Base-by-base conservation (phyloP, 2,888 invertebrate species). In the Volucella bombylans region DNA sequence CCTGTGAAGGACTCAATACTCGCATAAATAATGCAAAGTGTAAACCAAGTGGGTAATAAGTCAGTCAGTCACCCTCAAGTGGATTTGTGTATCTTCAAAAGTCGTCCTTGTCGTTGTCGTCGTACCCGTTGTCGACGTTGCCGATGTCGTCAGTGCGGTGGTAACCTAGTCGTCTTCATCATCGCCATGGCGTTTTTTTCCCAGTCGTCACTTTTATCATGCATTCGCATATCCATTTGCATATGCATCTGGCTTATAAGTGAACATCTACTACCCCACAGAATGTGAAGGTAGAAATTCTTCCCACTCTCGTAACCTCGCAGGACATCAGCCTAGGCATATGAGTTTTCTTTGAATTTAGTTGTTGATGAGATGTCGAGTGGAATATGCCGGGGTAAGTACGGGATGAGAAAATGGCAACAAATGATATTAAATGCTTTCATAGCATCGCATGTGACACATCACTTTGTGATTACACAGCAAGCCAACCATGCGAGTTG, bases 11-110 rank as follows among this genome's bases (percentile, higher is more conserved):
- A 83, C 82, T 77, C 67, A 43, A 38, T 55, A 54, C 43, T 79
- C 82, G 87, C 86, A 87, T 87, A 86, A 81, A 87, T 86, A 86
- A 87, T 87, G 86, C 86, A 87, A 87, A 87, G 86, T 86, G 86
- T 83, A 87, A 87, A 86, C 86, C 86, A 82, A 87, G 87, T 87
- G 86, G 87, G 87, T 87, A 87, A 87, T 87, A 87, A 87, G 86
- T 87, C 87, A 87, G 86, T 87, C 87, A 87, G 87, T 87, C 86
- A 87, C 87, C 80, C 81, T 87, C 86, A 86, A 86, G 86, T 87
- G 87, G 86, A 76, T 86, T 79, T 85, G 74, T 85, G 74, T 76
- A 80, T 81, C 83, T 74, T 69, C 61, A 71, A 79, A 73, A 85
- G 81, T 85, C 76, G 54, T 64, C 68, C 39, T 67, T 12, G 47